Base-by-base conservation (phyloP, 2,888 invertebrate species). In the Tridacna crocea region DNA sequence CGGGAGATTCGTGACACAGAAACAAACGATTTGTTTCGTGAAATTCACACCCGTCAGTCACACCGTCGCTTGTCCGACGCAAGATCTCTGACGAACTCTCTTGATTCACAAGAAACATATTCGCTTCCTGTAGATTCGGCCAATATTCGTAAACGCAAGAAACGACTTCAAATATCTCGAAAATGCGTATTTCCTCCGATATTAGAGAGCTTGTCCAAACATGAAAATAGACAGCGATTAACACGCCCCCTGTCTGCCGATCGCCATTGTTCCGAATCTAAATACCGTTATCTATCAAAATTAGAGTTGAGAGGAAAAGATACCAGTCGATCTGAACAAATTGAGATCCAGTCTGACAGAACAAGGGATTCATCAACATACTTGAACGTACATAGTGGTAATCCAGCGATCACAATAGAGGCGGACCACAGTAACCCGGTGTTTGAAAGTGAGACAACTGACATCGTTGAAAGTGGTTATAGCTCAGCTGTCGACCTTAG, bases 21-120 rank as follows among this genome's bases (percentile, higher is more conserved):
- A 24, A 79, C 79, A 24, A 79, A 79, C 26, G 75, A 75, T 58
- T 26, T 84, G 22, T 84, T 84, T 60, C 63, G 84, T 0, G 84
- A 82, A 47, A 82, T 84, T 15, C 81, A 82, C 26, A 82, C 81
- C 13, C 72, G 77, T 36, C 79, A 77, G 19, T 68, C 81, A 24
- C 60, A 61, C 11, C 66, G 61, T 55, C 66, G 72, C 36, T 15
- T 27, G 22, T 36, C 36, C 12, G 75, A 47, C 6, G 22, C 75
- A 12, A 22, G 65, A 19, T 75, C 75, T 48, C 36, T 75, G 19
- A 63, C 75, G 3, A 26, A 51, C n/a, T 65, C 63, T 13, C 17
- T 75, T 0, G 75, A 75, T 2, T 65, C 65, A 24, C 12, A 47
- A 27, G 65, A 65, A 1, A 27, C 27, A 2, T 6, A 17, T 10